Base-by-base conservation (phyloP, 2,113 vertebrate species). In the Cryptomyrus ogoouensis region DNA sequence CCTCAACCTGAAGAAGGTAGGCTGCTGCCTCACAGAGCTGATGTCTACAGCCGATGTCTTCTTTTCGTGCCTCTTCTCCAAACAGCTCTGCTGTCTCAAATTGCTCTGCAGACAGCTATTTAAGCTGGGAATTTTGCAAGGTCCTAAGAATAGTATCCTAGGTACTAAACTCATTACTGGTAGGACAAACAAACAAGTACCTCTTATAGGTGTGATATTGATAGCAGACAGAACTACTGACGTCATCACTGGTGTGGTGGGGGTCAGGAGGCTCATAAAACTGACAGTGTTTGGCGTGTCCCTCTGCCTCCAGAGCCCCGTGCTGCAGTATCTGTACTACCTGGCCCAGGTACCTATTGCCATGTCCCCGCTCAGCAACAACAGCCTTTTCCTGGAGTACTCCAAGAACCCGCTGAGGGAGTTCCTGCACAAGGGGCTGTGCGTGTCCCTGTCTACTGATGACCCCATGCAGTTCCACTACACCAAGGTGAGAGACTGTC, bases 391-490 rank as follows among this genome's bases (percentile, higher is more conserved):
- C 92, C 94, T 99, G 89, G 96, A 99, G 93, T 99, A 99, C 93
- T 98, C 98, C 80, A 99, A 99, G 94, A 99, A 98, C 91, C 98
- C 98, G 0, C 94, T 99, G 1, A 93, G 96, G 89, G 98, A 99
- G 92, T 99, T 99, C 92, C 96, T 99, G 10, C 98, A 99, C 44
- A 99, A 99, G 90, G 98, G 98, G n/a, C 95, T 99, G 66, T 96
- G 96, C 0, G 95, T 99, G 70, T 99, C 98, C 1, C 96, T 99
- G 90, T 99, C 98, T 91, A 99, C 98, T 0, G 98, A 99, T 2
- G 98, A 99, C 89, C 98, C 98, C 50, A 96, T 99, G 98, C 98
- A 99, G 96, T 99, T 99, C 92, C 98, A 99, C 92, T 99, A 99
- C 92, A 99, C 98, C 31, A 99, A 99, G 97, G 98, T 99, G 94